Percentiles rank a stretch among this genome's conserved stretches.
phyloP scores from a whole-genome alignment of 1,140 invertebrate species.

The Pogonus chalceus region DNA sequence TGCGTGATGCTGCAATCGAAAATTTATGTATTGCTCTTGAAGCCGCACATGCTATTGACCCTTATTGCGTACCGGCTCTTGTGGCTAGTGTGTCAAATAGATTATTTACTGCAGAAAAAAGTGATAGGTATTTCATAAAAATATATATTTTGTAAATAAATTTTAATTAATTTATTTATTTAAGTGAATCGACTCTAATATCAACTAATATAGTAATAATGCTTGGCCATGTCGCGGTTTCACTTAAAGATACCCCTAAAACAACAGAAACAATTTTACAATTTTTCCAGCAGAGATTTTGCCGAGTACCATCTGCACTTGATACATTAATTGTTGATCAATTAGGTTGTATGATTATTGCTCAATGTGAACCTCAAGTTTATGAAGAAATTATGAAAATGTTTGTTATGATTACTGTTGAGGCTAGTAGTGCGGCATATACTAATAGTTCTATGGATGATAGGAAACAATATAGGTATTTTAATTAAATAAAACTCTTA shows the following conservation, averaged over 20 bases:
- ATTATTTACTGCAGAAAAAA: slow-evolving; percentile 81
- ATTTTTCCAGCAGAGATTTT: slow-evolving; percentile 95
- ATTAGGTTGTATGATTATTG: slow-evolving; percentile 93
- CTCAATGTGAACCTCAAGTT: slow-evolving; percentile 70
- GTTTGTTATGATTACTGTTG: slow-evolving; percentile 91
- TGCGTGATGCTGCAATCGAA: slow-evolving; percentile 88
- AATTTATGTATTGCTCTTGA: slow-evolving; percentile 90
- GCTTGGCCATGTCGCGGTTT: slow-evolving; percentile 92
- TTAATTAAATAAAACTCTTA: not conserved
- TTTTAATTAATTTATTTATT: too few species aligned
- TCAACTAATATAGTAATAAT: slow-evolving; percentile 95
- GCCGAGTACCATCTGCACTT: slow-evolving; percentile 73
- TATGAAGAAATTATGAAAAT: slow-evolving; percentile 96
- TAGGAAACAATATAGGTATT: slow-evolving; percentile 61
- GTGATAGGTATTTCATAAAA: slow-evolving; percentile 57
- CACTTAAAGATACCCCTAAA: slow-evolving; percentile 82
- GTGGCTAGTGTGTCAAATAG: slow-evolving; percentile 91
- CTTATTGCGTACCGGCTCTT: slow-evolving; percentile 85
- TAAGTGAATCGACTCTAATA: slow-evolving; percentile 77
- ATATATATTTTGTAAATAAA: too few species aligned
- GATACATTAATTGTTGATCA: slow-evolving; percentile 95
- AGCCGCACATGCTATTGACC: slow-evolving; percentile 76
- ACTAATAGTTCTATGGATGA: slow-evolving; percentile 49
- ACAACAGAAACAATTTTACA: slow-evolving; percentile 91
- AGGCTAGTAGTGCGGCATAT: slow-evolving; percentile 85